These are phyloP conservation scores for Mesaphorura yosii DNA, from an alignment of 1,140 invertebrate genomes.

Conservation along the genomic window DNA sequence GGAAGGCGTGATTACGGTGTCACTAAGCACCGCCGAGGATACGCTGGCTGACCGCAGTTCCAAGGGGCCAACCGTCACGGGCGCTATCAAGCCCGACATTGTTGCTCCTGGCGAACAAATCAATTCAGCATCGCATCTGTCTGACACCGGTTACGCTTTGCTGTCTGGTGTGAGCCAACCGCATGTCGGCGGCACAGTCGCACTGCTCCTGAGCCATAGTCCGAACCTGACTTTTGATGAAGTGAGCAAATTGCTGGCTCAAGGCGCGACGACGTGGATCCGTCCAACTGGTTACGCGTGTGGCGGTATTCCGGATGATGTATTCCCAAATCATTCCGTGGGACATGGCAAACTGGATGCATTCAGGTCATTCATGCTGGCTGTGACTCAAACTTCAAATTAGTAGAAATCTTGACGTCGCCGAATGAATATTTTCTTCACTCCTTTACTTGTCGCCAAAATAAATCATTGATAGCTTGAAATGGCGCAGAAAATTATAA, in stretches of 20 bases:
- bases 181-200: constrained; percentile 9
- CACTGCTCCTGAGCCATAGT: constrained; percentile 2
- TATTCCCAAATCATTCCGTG: constrained; percentile 11
- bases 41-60: neutral
- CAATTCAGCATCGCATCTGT: neutral
- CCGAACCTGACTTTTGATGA: constrained; percentile 6
- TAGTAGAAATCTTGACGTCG: too few relatives aligned
- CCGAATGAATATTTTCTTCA: too few relatives aligned
- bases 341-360: constrained; percentile 6
- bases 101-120: constrained; percentile 7
- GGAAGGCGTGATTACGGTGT: constrained; percentile 5
- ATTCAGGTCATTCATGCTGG: neutral
- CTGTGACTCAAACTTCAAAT: too few relatives aligned
- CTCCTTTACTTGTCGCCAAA: too few relatives aligned
- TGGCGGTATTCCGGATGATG: neutral
- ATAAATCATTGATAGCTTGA: too few relatives aligned
- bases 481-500: too few relatives aligned
- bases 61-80: constrained; percentile 1
- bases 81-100: constrained; percentile 15
- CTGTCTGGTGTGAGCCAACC: constrained; percentile 10
- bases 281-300: neutral
- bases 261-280: neutral
- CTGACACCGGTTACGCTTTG: neutral
- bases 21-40: neutral
- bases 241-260: neutral